These are phyloP conservation scores for Drosophila obscura DNA, from an alignment of 1,140 invertebrate genomes.

Conservation along the genomic window DNA sequence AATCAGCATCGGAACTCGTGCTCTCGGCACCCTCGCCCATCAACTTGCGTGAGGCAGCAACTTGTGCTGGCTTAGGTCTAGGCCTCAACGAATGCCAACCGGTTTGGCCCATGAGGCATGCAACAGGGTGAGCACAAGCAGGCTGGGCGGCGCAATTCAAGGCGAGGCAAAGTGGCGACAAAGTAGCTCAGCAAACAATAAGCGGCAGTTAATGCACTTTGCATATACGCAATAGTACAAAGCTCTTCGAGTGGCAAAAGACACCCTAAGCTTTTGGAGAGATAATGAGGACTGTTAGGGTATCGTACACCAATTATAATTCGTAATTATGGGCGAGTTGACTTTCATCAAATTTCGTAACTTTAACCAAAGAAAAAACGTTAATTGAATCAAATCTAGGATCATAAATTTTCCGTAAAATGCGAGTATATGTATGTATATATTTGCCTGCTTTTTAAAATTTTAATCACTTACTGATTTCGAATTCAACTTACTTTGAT, in stretches of 20 bases:
- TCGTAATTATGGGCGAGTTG: too few relatives aligned
- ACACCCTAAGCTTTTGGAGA: not conserved
- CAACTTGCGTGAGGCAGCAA: constrained; percentile 2
- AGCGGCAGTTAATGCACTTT: constrained; percentile 35
- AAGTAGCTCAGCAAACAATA: constrained; percentile 51
- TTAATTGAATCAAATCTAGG: too few relatives aligned
- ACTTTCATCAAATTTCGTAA: too few relatives aligned
- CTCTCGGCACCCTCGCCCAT: not conserved
- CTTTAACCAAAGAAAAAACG: too few relatives aligned
- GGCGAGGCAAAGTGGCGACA: constrained; percentile 5
- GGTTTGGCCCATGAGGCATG: constrained; percentile 13
- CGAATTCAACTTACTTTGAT: too few relatives aligned
- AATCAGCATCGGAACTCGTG: constrained; percentile 66
- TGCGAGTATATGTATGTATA: too few relatives aligned
- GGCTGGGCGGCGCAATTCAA: too few relatives aligned
- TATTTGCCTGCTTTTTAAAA: too few relatives aligned
- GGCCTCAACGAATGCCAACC: constrained; percentile 33
- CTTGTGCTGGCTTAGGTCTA: constrained; percentile 3
- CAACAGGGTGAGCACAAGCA: not conserved
- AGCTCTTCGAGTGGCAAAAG: constrained; percentile 4
- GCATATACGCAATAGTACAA: constrained; percentile 11
- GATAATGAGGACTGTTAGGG: not conserved
- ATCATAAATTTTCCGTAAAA: too few relatives aligned
- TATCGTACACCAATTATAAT: too few relatives aligned
- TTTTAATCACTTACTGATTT: too few relatives aligned